Evolutionary conservation across 2,888 invertebrate genomes (phyloP), one percentile per base, ranked within the genome.

Genomic region (Monoplex corrugatus): DNA sequence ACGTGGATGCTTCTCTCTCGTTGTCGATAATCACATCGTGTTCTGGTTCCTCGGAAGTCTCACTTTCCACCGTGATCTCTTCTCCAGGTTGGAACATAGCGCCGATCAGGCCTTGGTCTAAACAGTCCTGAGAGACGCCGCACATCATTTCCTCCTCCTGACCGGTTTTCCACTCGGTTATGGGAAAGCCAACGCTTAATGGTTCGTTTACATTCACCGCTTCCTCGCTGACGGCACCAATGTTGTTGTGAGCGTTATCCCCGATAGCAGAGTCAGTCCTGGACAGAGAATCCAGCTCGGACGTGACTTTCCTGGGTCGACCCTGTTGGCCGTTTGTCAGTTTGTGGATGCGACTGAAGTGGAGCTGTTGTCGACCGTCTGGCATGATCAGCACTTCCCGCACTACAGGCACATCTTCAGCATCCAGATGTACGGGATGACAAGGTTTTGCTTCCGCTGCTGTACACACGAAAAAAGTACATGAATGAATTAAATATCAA

Each of bases 51-150:
- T 16, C 57, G 16, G 57, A 57, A 57, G 2, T 16, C n/a, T n/a
- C n/a, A 68, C 35, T 2, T 13, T 75, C 87, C 32, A n/a, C 28
- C 0, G 19, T n/a, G 0, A 63, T 82, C 16, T 38, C 50, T 43
- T 87, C 63, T 19, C 82, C 78, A 5, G 87, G 87, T 19, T 35
- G 43, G 38, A 87, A 80, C 38, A 32, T 50, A n/a, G n/a, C 50
- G 44, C 80, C 80, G 28, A 75, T 78, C 32, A 87, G 43, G 2
- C 75, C 75, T 35, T 57, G 50, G 16, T 38, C 16, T 23, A 78
- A 1, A 35, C 16, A 3, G 16, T 78, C 78, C 78, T 38, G 38
- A 57, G 57, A 57, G 28, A 10, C 19, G 10, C 57, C 57, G 28
- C 10, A 16, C 16, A 28, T 57, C 57, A 16, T 1, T 2, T 57